Conservation (phyloP, 1,140 invertebrate genomes). For the Lepidurus apus region DNA sequence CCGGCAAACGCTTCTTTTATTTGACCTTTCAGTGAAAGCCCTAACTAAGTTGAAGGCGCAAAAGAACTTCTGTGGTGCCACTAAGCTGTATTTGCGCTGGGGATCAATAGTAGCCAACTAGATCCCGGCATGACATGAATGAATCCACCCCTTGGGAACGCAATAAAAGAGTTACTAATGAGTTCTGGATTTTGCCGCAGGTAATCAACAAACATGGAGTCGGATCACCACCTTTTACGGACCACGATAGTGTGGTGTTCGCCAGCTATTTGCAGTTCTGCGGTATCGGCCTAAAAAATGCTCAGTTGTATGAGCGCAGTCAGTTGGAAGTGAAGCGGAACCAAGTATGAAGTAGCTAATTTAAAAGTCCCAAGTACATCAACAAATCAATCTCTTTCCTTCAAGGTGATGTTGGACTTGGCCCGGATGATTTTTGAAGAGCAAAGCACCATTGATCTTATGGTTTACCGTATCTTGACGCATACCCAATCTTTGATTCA, state of each 20-base stretch:
- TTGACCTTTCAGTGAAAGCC: background rate
- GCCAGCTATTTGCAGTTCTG: conserved; percentile 90
- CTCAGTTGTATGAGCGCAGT: conserved; percentile 88
- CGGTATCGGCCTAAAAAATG: conserved; percentile 88
- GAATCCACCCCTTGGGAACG: background rate
- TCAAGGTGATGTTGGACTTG: conserved; percentile 78
- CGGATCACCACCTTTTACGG: conserved; percentile 63
- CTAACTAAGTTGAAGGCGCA: background rate
- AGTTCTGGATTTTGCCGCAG: conserved; percentile 47
- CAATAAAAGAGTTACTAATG: background rate
- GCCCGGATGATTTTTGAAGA: conserved; percentile 95
- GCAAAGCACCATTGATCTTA: conserved; percentile 90
- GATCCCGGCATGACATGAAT: background rate
- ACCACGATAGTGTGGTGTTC: conserved; percentile 86
- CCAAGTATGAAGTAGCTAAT: conserved; percentile 55
- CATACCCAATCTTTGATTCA: conserved; percentile 91
- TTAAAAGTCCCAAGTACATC: conserved; percentile 1
- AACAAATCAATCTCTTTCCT: conserved; percentile 33
- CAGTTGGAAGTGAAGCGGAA: conserved; percentile 90
- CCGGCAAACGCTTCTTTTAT: background rate
- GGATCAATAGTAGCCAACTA: background rate
- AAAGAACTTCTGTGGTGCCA: background rate
- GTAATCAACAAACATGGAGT: conserved; percentile 88
- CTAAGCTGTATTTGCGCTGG: background rate
- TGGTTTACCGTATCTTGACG: conserved; percentile 87